These are phyloP conservation scores for Poecile montanus DNA, from an alignment of 2,797 vertebrate genomes.

Conservation along the genomic window DNA sequence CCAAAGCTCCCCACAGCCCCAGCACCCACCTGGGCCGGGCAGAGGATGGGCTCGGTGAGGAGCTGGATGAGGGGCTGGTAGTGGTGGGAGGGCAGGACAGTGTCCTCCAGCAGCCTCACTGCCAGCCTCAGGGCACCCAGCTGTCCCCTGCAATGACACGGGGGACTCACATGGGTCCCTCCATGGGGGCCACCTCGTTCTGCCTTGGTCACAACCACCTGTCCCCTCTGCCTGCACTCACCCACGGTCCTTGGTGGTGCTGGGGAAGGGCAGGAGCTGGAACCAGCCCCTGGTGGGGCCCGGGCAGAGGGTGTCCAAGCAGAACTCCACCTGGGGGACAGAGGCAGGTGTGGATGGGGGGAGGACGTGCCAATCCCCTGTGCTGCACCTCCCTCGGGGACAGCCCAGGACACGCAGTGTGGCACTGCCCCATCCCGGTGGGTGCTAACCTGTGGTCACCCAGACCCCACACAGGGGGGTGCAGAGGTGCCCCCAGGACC, in stretches of 20 bases:
- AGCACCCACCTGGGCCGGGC: slow-evolving; percentile 79
- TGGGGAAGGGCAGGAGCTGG: slow-evolving; percentile 87
- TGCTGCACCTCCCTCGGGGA: neutral
- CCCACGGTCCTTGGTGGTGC: slow-evolving; percentile 79
- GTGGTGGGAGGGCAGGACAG: slow-evolving; percentile 81
- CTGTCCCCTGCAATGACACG: slow-evolving; percentile 74
- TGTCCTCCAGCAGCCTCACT: slow-evolving; percentile 86
- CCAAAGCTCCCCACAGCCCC: fast-evolving
- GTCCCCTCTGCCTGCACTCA: slow-evolving; percentile 50
- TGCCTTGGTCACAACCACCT: neutral
- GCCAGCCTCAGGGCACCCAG: slow-evolving; percentile 89
- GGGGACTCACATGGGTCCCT: fast-evolving
- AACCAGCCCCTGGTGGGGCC: slow-evolving; percentile 86
- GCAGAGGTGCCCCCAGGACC: neutral
- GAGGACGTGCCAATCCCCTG: neutral
- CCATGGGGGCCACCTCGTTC: fast-evolving
- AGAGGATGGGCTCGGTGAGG: slow-evolving; percentile 85
- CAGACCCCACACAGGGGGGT: fast-evolving
- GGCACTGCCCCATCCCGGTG: fast-evolving
- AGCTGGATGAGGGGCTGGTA: slow-evolving; percentile 89
- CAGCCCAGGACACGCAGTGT: fast-evolving
- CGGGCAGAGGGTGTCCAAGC: slow-evolving; percentile 77
- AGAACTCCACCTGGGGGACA: slow-evolving; percentile 83
- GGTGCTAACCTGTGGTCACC: neutral
- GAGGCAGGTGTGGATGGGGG: neutral